Conservation (phyloP, 2,113 vertebrate species). For the Bettongia penicillata region DNA sequence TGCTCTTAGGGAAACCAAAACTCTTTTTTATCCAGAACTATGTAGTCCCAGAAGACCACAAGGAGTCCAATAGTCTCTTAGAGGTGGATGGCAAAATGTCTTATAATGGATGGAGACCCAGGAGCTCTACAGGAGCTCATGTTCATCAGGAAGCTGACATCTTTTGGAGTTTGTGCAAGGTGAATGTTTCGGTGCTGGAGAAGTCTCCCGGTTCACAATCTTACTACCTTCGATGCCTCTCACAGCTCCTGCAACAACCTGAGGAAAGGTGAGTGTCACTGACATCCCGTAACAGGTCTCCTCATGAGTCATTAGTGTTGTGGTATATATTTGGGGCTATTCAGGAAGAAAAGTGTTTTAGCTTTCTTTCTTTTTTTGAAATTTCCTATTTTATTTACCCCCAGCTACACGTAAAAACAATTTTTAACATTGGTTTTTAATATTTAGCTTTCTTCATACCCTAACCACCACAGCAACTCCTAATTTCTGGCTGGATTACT, state of each 20-base stretch:
- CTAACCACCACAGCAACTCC: neutral
- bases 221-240: conserved; percentile 86
- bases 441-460: neutral
- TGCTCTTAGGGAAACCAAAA: conserved; percentile 92
- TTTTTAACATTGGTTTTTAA: too few species aligned
- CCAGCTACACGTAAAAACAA: too few species aligned
- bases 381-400: too few species aligned
- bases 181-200: conserved; percentile 82
- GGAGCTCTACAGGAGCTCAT: neutral
- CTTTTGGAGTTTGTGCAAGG: conserved; percentile 93
- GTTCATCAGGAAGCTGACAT: conserved; percentile 90
- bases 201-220: conserved; percentile 78
- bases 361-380: conserved; percentile 8
- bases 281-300: neutral
- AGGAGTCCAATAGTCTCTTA: conserved; percentile 63
- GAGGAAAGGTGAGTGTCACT: conserved; percentile 85
- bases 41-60: conserved; percentile 60
- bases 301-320: neutral
- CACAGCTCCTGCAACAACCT: conserved; percentile 81
- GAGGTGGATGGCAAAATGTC: conserved; percentile 84
- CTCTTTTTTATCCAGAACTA: conserved; percentile 97
- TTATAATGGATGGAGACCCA: neutral
- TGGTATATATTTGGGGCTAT: neutral
- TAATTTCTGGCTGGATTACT: neutral
- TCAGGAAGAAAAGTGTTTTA: conserved; percentile 6